Evolutionary conservation across 23 tunicate species (phyloP).

Genomic region (Ciona savignyi): DNA sequence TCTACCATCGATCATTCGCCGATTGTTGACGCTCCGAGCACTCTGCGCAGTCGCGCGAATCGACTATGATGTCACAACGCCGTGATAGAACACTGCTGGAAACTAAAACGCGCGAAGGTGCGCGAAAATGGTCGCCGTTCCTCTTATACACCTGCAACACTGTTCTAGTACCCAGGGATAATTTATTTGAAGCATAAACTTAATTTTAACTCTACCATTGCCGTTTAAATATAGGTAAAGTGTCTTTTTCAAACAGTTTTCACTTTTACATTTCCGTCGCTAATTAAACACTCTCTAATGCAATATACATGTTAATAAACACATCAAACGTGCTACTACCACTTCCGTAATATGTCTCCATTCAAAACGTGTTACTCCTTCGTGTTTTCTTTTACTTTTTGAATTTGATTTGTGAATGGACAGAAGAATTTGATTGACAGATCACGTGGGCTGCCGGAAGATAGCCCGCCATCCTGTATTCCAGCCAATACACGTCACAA

Average conservation of each 20-base stretch:
- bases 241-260: too few relatives aligned
- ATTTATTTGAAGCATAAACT: too few relatives aligned
- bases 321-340: not conserved
- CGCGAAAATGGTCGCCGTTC: too few relatives aligned
- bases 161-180: too few relatives aligned
- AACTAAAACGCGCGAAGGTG: too few relatives aligned
- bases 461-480: not conserved
- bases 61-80: not conserved
- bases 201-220: too few relatives aligned
- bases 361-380: not conserved
- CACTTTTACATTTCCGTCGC: too few relatives aligned
- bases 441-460: not conserved
- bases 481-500: not conserved
- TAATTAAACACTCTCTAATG: too few relatives aligned
- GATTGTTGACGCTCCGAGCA: constrained; percentile 1
- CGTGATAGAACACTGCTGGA: not conserved
- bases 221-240: too few relatives aligned
- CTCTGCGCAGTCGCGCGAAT: constrained; percentile 1
- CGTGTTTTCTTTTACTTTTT: not conserved
- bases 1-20: too few relatives aligned
- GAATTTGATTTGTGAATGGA: not conserved
- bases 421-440: not conserved
- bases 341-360: not conserved
- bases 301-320: too few relatives aligned
- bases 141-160: too few relatives aligned